Base-by-base conservation (phyloP, 2,888 invertebrate genomes). In the Epicampocera succincta region DNA sequence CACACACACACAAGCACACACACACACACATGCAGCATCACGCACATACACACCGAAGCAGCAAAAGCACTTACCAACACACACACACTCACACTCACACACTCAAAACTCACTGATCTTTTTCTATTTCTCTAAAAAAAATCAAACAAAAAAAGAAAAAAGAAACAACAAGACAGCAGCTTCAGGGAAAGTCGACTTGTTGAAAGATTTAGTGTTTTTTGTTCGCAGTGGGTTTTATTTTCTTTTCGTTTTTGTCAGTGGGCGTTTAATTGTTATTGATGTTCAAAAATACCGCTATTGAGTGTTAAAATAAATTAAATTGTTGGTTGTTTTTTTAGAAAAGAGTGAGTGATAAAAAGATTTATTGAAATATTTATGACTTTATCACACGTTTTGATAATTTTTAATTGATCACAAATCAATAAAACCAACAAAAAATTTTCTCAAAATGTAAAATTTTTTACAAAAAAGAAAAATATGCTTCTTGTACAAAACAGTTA, bases 161-260 rank as follows among this genome's bases (percentile, higher is more conserved):
- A n/a, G n/a, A n/a, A n/a, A n/a, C n/a, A n/a, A n/a, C n/a, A n/a
- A n/a, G n/a, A n/a, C 25, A 15, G 25, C 25, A 50, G 8, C 29
- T 9, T 40, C n/a, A 46, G 44, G 29, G 50, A 63, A 63, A 73
- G 61, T 50, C 19, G 11, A 33, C 3, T n/a, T 15, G 17, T 54
- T 63, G 54, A 63, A 38, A 63, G 52, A 63, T 73, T 63, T 63
- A 73, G 42, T 63, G 21, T 42, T 61, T 61, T 50, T 25, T 38
- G 48, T 44, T 63, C n/a, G 33, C 44, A 54, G 50, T 61, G 9
- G 50, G 40, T 71, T 71, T 40, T 50, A 17, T 21, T 50, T 19
- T 42, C 52, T 58, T 46, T 33, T 54, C n/a, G n/a, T n/a, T 42
- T 44, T 61, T 44, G 8, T 46, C 1, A 15, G 73, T 73, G 73